Evolutionary conservation across 2,888 invertebrate species (phyloP), one percentile per base, ranked within the genome.

Genomic region (Harpagoxenus sublaevis): DNA sequence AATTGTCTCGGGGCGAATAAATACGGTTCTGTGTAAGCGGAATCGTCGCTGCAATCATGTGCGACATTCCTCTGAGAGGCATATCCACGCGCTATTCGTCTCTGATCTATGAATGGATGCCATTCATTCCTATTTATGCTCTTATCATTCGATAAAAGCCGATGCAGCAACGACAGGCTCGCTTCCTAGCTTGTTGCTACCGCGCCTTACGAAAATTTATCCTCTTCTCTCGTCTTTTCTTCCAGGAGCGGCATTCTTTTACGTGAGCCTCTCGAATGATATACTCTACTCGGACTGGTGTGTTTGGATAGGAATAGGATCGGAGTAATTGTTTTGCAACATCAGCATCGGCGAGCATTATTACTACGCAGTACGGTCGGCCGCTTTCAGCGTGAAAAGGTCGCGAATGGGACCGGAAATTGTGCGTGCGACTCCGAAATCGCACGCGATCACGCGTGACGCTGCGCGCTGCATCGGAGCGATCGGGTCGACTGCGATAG

Each of bases 401-500:
- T n/a, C 28, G 57, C 9, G 18, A 57, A 57, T 57, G 42, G 28
- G 57, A 18, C 48, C 51, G 65, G 65, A 68, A 68, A 68, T 78
- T 12, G 55, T 42, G 55, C 55, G 45, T 60, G 57, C 45, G 18
- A 10, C 48, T 31, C 31, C 35, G 70, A 78, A 78, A 65, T 70
- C 45, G 57, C 57, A 70, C 42, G 57, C 78, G 48, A 65, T 63
- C 57, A 78, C 78, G 65, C 79, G 65, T 57, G 66, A 66, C 60
- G 48, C 51, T 9, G 63, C 53, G 15, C 28, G 28, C 42, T 63
- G 70, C 77, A 77, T 84, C 78, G 75, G 74, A 57, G 23, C 62
- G 62, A 83, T 60, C 83, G 84, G 62, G 77, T 60, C 70, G 87
- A 84, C 89, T 86, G 83, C 71, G 84, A 87, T 84, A 88, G 81